phyloP scores from a whole-genome alignment of 2,888 invertebrate species.

The Limnephilus rhombicus region DNA sequence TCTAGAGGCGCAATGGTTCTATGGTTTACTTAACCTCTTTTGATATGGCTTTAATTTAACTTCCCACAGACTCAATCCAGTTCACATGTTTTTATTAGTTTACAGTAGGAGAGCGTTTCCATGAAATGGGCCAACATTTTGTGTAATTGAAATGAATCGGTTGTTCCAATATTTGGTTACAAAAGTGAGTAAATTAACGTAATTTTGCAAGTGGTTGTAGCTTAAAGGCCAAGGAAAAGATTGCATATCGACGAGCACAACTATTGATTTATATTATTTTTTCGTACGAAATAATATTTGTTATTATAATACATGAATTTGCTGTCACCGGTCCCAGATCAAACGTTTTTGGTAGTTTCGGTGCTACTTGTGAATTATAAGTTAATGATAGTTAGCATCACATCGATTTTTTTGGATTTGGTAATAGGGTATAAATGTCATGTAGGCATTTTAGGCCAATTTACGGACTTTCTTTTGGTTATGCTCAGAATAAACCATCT shows the following conservation, averaged over 20 bases:
- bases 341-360: background rate
- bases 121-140: background rate
- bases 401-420: background rate
- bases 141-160: background rate
- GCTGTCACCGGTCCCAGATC: background rate
- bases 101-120: conserved; percentile 14
- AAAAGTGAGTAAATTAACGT: background rate
- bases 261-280: background rate
- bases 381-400: background rate
- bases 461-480: no score
- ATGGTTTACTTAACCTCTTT: conserved; percentile 14
- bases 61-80: conserved; percentile 7
- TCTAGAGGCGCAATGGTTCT: background rate
- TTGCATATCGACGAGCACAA: background rate
- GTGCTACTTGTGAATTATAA: no score
- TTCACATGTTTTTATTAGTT: conserved; percentile 25
- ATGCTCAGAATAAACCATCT: no score
- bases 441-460: no score
- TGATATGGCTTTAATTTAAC: conserved; percentile 1
- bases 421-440: background rate
- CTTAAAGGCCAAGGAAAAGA: background rate
- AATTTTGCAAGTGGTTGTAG: background rate
- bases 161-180: background rate
- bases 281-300: background rate
- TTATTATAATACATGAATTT: background rate